These are phyloP conservation scores for Myrmophylax atrothorax DNA, from an alignment of 2,113 vertebrate species.

Conservation along the genomic window DNA sequence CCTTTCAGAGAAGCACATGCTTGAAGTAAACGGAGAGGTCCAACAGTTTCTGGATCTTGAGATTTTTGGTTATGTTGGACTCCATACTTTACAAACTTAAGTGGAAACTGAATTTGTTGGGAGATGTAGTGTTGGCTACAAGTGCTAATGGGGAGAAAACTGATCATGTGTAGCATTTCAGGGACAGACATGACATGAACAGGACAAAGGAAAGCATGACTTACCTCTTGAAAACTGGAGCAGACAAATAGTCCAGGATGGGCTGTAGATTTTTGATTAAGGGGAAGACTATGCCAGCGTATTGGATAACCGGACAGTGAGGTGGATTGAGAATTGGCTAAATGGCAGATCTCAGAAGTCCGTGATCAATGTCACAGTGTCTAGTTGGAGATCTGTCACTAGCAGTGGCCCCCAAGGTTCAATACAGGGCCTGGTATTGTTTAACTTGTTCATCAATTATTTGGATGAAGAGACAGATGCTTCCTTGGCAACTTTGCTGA, in stretches of 20 bases:
- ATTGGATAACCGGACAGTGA: background rate
- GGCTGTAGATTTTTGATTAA: background rate
- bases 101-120: background rate
- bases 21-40: background rate
- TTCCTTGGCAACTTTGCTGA: background rate
- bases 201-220: background rate
- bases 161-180: background rate
- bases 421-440: no score
- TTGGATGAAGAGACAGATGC: background rate
- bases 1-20: background rate
- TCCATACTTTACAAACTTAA: fast-evolving
- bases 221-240: background rate
- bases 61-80: background rate
- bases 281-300: background rate
- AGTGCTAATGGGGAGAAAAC: background rate
- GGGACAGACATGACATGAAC: background rate
- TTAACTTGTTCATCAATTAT: background rate
- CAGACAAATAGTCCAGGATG: fast-evolving
- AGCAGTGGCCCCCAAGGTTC: background rate
- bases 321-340: background rate
- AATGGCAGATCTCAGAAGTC: background rate
- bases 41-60: background rate
- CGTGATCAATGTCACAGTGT: background rate
- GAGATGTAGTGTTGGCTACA: background rate
- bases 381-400: background rate